phyloP scores from a whole-genome alignment of 2,113 vertebrate species.

The Urocynchramus pylzowi region DNA sequence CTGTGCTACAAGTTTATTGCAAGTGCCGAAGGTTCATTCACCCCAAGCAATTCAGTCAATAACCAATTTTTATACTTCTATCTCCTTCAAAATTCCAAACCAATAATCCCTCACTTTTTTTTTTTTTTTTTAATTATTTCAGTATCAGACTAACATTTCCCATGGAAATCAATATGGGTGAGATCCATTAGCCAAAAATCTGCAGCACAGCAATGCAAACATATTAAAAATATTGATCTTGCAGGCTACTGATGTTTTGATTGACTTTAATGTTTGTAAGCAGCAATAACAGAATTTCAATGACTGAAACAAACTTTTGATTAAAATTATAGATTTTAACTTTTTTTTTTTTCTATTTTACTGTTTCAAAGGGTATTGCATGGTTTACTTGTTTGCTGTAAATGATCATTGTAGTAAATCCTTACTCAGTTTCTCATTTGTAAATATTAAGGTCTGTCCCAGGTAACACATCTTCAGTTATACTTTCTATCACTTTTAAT shows the following conservation, averaged over 20 bases:
- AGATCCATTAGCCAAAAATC: constrained; percentile 91
- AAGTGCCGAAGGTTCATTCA: constrained; percentile 90
- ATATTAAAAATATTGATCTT: constrained; percentile 89
- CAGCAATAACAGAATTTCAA: constrained; percentile 83
- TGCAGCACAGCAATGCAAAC: constrained; percentile 80
- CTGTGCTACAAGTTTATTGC: constrained; percentile 88
- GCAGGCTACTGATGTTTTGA: constrained; percentile 77
- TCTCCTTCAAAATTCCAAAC: constrained; percentile 86
- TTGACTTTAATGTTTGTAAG: constrained; percentile 83
- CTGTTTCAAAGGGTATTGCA: constrained; percentile 69
- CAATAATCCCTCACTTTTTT: constrained; percentile 73
- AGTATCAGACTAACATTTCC: constrained; percentile 92
- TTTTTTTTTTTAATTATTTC: constrained; percentile 79
- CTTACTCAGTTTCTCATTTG: constrained; percentile 67
- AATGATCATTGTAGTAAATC: constrained; percentile 68
- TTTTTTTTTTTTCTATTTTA: constrained; percentile 72
- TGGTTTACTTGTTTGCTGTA: constrained; percentile 62
- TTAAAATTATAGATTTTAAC: constrained; percentile 85
- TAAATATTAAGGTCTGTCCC: constrained; percentile 56
- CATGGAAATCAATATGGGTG: constrained; percentile 92
- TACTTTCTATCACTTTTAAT: constrained; percentile 18
- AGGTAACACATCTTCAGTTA: constrained; percentile 49
- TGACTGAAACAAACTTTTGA: constrained; percentile 84
- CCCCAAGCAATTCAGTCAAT: constrained; percentile 89
- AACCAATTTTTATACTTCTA: constrained; percentile 93